A percentile compares a stretch with the other conserved stretches of the same genome.
Conservation (phyloP, 2,797 vertebrate species). For the Petrocephalus schoutedeni region DNA sequence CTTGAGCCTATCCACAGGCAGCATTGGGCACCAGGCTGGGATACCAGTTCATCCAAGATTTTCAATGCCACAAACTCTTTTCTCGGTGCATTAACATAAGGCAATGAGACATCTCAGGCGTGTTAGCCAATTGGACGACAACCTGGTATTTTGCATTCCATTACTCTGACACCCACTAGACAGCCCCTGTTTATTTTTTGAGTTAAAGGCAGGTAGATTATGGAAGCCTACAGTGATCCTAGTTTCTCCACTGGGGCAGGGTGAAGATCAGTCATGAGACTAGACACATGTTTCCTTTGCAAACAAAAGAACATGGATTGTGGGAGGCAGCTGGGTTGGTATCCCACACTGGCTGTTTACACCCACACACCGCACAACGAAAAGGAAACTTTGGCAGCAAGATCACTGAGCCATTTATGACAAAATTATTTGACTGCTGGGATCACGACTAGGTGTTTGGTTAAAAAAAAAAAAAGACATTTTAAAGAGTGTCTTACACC, state of each 20-base stretch:
- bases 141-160: not conserved
- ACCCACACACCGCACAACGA: not conserved
- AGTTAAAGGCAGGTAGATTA: slow-evolving; percentile 2
- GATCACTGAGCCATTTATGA: not conserved
- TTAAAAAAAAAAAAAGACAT: not conserved
- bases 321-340: not conserved
- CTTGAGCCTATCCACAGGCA: not conserved
- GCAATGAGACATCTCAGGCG: not conserved
- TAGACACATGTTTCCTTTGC: not conserved
- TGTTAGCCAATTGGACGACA: not conserved
- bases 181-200: not conserved
- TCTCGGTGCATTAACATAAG: not conserved
- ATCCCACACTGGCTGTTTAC: not conserved
- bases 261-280: not conserved
- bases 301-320: not conserved
- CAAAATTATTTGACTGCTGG: not conserved
- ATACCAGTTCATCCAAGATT: not conserved
- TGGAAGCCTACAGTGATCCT: not conserved
- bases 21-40: not conserved
- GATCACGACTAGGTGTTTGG: slow-evolving; percentile 14
- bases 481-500: slow-evolving; percentile 11
- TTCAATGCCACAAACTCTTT: not conserved
- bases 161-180: not conserved
- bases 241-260: not conserved
- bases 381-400: not conserved